Evolutionary conservation across 2,797 vertebrate species (phyloP).

Genomic region (Chrysocyon brachyurus): DNA sequence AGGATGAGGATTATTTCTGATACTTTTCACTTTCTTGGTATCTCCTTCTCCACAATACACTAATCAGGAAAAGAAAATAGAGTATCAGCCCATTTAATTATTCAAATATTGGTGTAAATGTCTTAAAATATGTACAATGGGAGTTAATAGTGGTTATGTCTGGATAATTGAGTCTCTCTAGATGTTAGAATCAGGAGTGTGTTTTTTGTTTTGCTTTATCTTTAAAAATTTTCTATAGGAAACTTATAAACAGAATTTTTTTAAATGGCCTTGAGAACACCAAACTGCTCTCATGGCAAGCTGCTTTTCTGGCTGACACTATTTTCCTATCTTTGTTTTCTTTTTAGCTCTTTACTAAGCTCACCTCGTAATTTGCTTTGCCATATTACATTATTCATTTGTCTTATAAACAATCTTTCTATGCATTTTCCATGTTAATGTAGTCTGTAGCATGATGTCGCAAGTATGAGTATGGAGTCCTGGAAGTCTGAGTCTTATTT

Average conservation of each 20-base stretch:
- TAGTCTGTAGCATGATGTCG: background rate
- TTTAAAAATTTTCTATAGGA: background rate
- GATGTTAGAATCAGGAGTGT: background rate
- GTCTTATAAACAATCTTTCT: background rate
- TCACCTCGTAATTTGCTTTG: background rate
- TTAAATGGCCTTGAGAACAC: background rate
- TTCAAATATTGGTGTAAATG: background rate
- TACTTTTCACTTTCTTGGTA: background rate
- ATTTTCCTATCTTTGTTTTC: background rate
- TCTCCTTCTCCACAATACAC: background rate
- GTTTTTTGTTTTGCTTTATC: background rate
- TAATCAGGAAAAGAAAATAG: background rate
- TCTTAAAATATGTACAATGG: background rate
- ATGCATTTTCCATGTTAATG: background rate
- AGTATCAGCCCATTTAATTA: background rate
- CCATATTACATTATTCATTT: background rate
- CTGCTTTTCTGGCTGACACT: background rate
- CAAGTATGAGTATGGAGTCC: background rate
- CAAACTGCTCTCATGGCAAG: background rate
- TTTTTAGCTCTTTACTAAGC: background rate
- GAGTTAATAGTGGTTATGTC: background rate
- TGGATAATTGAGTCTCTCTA: background rate
- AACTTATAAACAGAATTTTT: background rate
- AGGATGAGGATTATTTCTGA: slow-evolving; percentile 44
- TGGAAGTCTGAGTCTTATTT: background rate